A percentile compares a stretch with the other conserved stretches of the same genome.
Conservation (phyloP, 1,140 invertebrate species). For the Psix sp. region DNA sequence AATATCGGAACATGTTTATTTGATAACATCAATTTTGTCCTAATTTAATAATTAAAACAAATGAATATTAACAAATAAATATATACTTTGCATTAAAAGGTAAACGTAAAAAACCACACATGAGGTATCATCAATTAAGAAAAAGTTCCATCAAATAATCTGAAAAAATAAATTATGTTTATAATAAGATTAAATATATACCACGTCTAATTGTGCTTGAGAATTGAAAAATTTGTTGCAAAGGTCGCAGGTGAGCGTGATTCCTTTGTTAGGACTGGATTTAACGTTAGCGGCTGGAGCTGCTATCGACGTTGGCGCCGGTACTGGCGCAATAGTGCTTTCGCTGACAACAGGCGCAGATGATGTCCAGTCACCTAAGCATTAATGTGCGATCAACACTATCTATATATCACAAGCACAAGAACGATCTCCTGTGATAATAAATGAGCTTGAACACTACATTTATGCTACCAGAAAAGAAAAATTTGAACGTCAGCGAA, state of each 20-base stretch:
- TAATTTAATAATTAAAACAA: neutral
- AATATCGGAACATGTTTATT: constrained; percentile 18
- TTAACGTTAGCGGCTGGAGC: constrained; percentile 14
- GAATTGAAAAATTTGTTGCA: constrained; percentile 76
- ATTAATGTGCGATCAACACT: constrained; percentile 77
- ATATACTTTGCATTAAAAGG: too few species aligned
- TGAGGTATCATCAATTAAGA: too few species aligned
- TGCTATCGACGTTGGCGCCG: neutral
- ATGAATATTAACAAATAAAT: too few species aligned
- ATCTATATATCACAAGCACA: constrained; percentile 76
- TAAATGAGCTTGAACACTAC: constrained; percentile 78
- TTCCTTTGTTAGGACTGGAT: constrained; percentile 53
- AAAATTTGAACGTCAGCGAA: constrained; percentile 51
- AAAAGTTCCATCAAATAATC: too few species aligned
- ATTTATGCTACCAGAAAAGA: constrained; percentile 75
- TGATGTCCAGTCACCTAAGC: constrained; percentile 73
- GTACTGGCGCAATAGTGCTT: too few species aligned
- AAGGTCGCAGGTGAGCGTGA: constrained; percentile 64
- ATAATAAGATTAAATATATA: constrained; percentile 61
- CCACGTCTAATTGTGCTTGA: constrained; percentile 70
- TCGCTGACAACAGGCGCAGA: constrained; percentile 28
- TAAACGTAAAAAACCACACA: too few species aligned
- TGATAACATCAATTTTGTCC: neutral
- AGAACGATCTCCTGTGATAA: constrained; percentile 73
- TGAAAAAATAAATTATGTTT: too few species aligned